Conservation (phyloP, 2,797 vertebrate genomes). For the Pitangus sulphuratus region DNA sequence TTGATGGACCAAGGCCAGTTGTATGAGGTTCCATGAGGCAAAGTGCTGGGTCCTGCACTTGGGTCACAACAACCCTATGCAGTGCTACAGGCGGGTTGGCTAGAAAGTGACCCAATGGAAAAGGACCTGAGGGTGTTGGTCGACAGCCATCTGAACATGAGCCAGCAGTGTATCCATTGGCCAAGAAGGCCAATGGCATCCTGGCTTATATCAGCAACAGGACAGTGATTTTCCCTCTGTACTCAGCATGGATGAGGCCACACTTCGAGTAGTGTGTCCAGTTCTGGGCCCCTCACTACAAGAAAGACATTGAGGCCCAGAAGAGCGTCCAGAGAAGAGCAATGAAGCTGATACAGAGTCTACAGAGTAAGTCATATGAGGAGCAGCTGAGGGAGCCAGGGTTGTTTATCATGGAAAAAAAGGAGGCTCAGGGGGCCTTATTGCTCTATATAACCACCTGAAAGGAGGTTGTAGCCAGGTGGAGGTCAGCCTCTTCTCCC, state of each 20-base stretch:
- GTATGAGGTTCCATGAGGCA: no score
- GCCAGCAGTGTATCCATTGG: background rate
- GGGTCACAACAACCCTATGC: background rate
- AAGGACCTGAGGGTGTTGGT: background rate
- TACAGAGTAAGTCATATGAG: no score
- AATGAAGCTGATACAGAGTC: background rate
- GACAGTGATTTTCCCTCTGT: rapidly evolving
- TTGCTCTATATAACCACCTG: background rate
- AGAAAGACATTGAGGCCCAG: background rate
- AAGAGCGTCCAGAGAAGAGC: rapidly evolving
- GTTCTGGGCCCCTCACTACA: background rate
- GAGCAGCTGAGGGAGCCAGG: background rate
- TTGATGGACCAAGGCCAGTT: background rate
- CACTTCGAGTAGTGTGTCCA: rapidly evolving
- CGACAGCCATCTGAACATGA: background rate
- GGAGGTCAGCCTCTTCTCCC: rapidly evolving
- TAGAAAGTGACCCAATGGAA: background rate
- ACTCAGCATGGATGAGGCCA: rapidly evolving
- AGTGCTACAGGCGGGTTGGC: background rate
- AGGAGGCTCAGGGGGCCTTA: rapidly evolving
- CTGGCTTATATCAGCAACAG: background rate
- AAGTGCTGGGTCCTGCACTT: background rate
- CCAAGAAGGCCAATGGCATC: background rate
- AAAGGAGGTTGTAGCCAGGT: background rate
- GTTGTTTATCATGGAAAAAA: background rate